Percentiles rank a stretch among this genome's conserved stretches.
Evolutionary conservation across 2,113 vertebrate species (phyloP).

Genomic region (Colaptes auratus): DNA sequence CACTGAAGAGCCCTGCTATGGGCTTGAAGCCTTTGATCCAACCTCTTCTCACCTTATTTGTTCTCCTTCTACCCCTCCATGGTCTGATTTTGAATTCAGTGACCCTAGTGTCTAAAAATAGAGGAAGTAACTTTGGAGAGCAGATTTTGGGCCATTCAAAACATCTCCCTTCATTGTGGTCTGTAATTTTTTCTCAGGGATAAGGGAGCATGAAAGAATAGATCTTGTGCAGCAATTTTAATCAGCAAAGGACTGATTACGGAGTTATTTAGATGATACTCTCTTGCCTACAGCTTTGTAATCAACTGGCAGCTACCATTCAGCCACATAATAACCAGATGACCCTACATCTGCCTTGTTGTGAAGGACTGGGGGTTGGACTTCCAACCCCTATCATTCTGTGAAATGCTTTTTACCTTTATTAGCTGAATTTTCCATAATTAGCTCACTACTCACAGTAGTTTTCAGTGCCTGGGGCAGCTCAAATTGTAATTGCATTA

Average conservation of each 20-base stretch:
- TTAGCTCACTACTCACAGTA: background rate
- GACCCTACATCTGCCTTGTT: background rate
- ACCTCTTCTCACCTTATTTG: background rate
- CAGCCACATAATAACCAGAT: slow-evolving; percentile 7
- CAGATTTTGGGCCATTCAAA: background rate
- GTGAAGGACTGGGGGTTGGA: background rate
- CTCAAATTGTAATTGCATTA: background rate
- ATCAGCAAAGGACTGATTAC: slow-evolving; percentile 53
- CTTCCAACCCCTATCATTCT: too few species aligned
- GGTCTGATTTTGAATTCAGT: background rate
- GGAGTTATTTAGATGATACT: slow-evolving; percentile 17
- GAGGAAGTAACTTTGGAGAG: accelerated
- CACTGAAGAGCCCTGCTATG: background rate
- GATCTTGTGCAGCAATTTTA: slow-evolving; percentile 36
- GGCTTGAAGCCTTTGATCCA: background rate
- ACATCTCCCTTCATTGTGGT: background rate
- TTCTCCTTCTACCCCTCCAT: background rate
- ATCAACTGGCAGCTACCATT: slow-evolving; percentile 14
- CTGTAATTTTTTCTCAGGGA: background rate
- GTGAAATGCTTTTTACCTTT: background rate
- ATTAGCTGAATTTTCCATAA: background rate
- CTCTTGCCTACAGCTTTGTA: slow-evolving; percentile 16
- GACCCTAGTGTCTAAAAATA: accelerated
- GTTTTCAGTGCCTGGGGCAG: background rate
- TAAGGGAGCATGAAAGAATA: background rate